Evolutionary conservation across 1,140 invertebrate genomes (phyloP), one percentile per base, ranked within the genome.

Genomic region (Callitettix versicolor): DNA sequence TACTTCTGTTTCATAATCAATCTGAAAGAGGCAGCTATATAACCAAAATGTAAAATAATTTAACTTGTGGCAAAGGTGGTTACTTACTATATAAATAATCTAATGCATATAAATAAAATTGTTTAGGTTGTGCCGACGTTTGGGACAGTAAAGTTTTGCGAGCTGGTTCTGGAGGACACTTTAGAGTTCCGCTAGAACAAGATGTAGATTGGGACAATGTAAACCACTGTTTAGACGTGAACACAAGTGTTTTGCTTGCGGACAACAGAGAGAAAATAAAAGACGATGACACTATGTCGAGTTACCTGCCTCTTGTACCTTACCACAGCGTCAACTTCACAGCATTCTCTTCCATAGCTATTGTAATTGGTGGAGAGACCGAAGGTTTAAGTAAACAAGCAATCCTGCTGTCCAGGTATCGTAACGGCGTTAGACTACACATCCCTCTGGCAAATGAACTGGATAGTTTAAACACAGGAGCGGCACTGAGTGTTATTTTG

Each of bases 101-200:
- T 30, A 30, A 30, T 30, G 26, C 26, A 30, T 4, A 9, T 30
- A 30, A 12, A 36, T 15, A 34, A 47, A 15, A 21, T 44, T 48
- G 71, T 75, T 42, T 61, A 90, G 88, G 90, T 41, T 95, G 90
- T 73, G 84, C 85, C 18, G 86, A 95, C 73, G 67, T 86, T 5
- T 95, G 91, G 91, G 85, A 93, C 56, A 68, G 79, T 1, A 95
- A 95, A 77, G 91, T 94, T 2, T 65, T 94, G 12, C 72, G 91
- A 66, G 79, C 83, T 62, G 86, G 80, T 14, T 76, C 80, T 57
- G 92, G 92, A 12, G 82, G 85, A 18, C 91, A 95, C 68, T 95
- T 95, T 66, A 78, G 81, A 34, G 54, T 91, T 12, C 78, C 82
- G 26, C 79, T 95, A 57, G 53, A 71, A 11, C 69, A 70, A 38